Conservation (phyloP, 1,140 invertebrate genomes). For the Diuraphis noxia region DNA sequence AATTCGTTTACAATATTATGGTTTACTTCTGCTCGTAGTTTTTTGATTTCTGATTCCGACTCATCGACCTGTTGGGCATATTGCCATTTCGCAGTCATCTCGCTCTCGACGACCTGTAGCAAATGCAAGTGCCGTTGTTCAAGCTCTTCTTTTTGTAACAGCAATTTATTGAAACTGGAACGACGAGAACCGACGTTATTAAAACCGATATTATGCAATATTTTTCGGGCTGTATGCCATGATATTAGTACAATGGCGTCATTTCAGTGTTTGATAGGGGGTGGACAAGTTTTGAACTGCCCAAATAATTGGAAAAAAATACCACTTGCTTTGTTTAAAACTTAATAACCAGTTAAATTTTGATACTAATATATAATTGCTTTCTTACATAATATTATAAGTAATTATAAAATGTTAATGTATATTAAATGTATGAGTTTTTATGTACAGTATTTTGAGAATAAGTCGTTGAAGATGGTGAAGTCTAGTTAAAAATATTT, state of each 20-base stretch:
- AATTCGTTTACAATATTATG: constrained; percentile 12
- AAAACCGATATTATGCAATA: not conserved
- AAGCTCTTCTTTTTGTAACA: constrained; percentile 88
- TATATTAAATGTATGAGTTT: no score
- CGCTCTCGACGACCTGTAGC: constrained; percentile 88
- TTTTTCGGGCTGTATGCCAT: not conserved
- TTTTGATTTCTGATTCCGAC: constrained; percentile 84
- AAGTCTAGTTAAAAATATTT: not conserved
- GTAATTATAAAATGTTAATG: not conserved
- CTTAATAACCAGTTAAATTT: not conserved
- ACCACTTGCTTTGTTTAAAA: not conserved
- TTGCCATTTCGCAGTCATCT: constrained; percentile 91
- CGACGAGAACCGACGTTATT: not conserved
- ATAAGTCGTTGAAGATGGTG: not conserved
- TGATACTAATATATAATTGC: not conserved
- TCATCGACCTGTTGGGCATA: constrained; percentile 92
- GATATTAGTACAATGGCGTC: not conserved
- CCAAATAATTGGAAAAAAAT: not conserved
- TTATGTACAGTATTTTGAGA: not conserved
- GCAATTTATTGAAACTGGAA: constrained; percentile 86
- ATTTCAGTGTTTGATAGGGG: not conserved
- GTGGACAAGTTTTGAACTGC: not conserved
- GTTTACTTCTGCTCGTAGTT: constrained; percentile 83
- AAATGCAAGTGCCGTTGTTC: constrained; percentile 92
- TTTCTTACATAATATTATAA: not conserved